A percentile compares a stretch with the other conserved stretches of the same genome.
Evolutionary conservation across 2,113 vertebrate genomes (phyloP).

Genomic region (Gambusia holbrooki): DNA sequence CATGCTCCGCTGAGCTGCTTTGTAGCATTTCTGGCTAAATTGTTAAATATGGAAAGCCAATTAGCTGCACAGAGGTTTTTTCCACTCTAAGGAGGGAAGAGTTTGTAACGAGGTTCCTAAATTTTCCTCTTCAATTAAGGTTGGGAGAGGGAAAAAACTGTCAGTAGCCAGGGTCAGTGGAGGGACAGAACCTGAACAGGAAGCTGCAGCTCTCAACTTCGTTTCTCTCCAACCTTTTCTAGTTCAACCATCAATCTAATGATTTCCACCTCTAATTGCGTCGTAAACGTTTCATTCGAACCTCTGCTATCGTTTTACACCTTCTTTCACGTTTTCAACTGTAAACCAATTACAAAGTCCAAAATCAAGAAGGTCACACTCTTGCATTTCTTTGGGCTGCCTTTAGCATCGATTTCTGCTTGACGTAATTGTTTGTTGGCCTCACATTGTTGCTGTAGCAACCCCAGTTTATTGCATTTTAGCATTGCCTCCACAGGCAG

Average conservation of each 20-base stretch:
- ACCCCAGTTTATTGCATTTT: no score
- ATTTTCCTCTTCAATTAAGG: conserved; percentile 63
- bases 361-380: no score
- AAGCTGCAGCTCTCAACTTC: background rate
- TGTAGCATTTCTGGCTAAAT: conserved; percentile 78
- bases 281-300: background rate
- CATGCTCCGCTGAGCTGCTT: conserved; percentile 65
- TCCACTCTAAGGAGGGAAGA: conserved; percentile 39
- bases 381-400: background rate
- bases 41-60: conserved; percentile 83
- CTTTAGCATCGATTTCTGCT: background rate
- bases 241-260: background rate
- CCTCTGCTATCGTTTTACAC: background rate
- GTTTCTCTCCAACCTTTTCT: background rate
- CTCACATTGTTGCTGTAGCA: no score
- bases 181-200: conserved; percentile 35
- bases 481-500: no score
- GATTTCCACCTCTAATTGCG: background rate
- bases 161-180: conserved; percentile 57
- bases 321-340: background rate
- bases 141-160: conserved; percentile 52
- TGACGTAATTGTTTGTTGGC: no score
- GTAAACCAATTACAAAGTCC: no score
- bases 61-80: conserved; percentile 69
- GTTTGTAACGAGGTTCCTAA: conserved; percentile 52